Base-by-base conservation (phyloP, 2,113 vertebrate species). In the Pelecanus crispus region DNA sequence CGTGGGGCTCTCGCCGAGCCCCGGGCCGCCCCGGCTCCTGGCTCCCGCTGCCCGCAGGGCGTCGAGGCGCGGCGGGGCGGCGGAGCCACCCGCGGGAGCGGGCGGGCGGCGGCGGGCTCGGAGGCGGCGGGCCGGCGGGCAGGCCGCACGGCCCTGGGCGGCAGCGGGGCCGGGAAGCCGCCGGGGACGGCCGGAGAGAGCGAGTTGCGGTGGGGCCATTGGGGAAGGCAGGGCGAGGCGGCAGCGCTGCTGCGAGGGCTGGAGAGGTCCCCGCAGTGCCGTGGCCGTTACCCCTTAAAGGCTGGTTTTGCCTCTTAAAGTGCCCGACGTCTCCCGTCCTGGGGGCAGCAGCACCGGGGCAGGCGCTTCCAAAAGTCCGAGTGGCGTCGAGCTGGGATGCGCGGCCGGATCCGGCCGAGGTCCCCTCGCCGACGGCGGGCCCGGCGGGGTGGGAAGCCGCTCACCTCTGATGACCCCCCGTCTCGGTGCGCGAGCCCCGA, bases 261-360 rank as follows among this genome's bases (percentile, higher is more conserved):
- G 19, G 49, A 40, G 42, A 22, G 15, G 42, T 45, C 18, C 31
- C 29, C 4, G 10, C 28, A 32, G 52, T 28, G 11, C 19, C 7
- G 1, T 3, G 6, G 44, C 5, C n/a, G 61, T 56, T 61, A 5
- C 15, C 9, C 32, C 17, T 40, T 22, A 7, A 56, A 52, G 22
- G 56, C 34, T 24, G 1, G 20, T 62, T 78, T 31, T 21, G 3
- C 20, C 45, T 24, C 28, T 4, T 34, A 2, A 9, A 73, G 58
- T 32, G 0, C 40, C 6, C 40, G 0, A 3, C 26, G 8, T 92
- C 31, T 3, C 26, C 21, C 0, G 3, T 65, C 18, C 32, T 3
- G 31, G 22, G 38, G 24, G 19, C 34, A 11, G 40, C 75, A 13
- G n/a, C 15, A 1, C 32, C 50, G 1, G 11, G 34, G 8, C 22